Base-by-base conservation (phyloP, 2,113 vertebrate species). In the Saimiri boliviensis region DNA sequence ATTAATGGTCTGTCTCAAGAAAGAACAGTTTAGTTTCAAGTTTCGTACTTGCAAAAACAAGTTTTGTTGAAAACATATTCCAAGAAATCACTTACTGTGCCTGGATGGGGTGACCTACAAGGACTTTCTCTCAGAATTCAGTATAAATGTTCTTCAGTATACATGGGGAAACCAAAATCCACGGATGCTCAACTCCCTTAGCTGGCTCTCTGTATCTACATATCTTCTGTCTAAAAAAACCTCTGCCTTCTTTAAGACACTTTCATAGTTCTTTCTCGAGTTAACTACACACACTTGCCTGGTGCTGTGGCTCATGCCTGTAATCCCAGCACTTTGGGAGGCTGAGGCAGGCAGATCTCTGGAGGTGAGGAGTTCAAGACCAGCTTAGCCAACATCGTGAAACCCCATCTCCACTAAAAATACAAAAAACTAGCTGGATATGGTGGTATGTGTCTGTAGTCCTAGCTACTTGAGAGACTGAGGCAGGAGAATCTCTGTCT, bases 31-130 rank as follows among this genome's bases (percentile, higher is more conserved):
- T 82, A 63, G 73, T 86, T 90, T 60, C 27, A 42, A 30, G 23
- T 63, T 95, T 77, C 85, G n/a, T 9, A 85, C 71, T 82, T 70
- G 42, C 6, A 32, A 94, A 63, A 95, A 87, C 32, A 93, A 20
- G 20, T 73, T 21, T 45, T 70, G 3, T 56, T 86, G 60, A 77
- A 89, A 93, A 86, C 30, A 23, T 82, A 66, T 60, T 88, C 16
- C 20, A 56, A 10, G 21, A 91, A 85, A 91, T 47, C 77, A 60
- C 35, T 85, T 4, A 6, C 13, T 76, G 66, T 95, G 30, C 42
- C 42, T 63, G 6, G 10, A 19, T 7, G 32, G 35, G 35, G n/a
- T 37, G 17, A 52, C 27, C 35, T 58, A 6, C 6, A 68, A 79
- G 81, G 37, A 80, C n/a, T 83, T 70, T 49, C 40, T 74, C 30